A percentile compares a stretch with the other conserved stretches of the same genome.
phyloP scores from a whole-genome alignment of 2,888 invertebrate genomes.

The Polyommatus iphigenia region DNA sequence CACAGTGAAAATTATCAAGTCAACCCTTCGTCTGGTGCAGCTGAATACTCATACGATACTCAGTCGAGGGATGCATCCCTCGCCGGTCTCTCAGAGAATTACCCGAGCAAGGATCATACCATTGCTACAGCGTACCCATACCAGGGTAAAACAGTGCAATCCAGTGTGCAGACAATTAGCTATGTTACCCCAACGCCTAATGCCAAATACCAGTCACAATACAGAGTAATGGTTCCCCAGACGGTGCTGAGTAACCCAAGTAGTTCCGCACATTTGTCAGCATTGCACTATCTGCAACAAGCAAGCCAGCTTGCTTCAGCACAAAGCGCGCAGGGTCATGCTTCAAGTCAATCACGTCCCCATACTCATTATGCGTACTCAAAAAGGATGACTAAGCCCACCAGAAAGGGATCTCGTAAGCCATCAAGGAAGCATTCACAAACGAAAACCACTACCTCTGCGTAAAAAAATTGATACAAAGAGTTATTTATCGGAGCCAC shows the following conservation, averaged over 20 bases:
- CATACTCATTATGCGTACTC: slow-evolving; percentile 68
- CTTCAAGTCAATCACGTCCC: slow-evolving; percentile 56
- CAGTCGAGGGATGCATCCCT: slow-evolving; percentile 52
- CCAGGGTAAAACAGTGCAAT: slow-evolving; percentile 49
- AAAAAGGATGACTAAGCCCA: slow-evolving; percentile 63
- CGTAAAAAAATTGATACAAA: not conserved
- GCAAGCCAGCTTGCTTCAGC: slow-evolving; percentile 35
- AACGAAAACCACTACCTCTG: not conserved
- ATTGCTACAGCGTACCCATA: slow-evolving; percentile 75
- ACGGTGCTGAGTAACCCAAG: slow-evolving; percentile 59
- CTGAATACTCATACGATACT: slow-evolving; percentile 58
- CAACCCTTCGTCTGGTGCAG: slow-evolving; percentile 48
- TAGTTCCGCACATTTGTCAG: slow-evolving; percentile 51
- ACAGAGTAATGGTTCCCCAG: slow-evolving; percentile 71
- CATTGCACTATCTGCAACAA: slow-evolving; percentile 52
- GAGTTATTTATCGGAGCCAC: not conserved
- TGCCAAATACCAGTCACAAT: slow-evolving; percentile 65
- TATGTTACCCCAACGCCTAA: slow-evolving; percentile 71
- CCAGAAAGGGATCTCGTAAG: slow-evolving; percentile 46
- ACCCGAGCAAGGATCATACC: slow-evolving; percentile 80
- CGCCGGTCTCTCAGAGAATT: slow-evolving; percentile 76
- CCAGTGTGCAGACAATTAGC: slow-evolving; percentile 61
- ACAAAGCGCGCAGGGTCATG: slow-evolving; percentile 51
- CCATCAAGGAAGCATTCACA: slow-evolving; percentile 8
- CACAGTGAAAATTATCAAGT: slow-evolving; percentile 51